Evolutionary conservation across 2,113 vertebrate genomes (phyloP).

Genomic region (Zapornia atra): DNA sequence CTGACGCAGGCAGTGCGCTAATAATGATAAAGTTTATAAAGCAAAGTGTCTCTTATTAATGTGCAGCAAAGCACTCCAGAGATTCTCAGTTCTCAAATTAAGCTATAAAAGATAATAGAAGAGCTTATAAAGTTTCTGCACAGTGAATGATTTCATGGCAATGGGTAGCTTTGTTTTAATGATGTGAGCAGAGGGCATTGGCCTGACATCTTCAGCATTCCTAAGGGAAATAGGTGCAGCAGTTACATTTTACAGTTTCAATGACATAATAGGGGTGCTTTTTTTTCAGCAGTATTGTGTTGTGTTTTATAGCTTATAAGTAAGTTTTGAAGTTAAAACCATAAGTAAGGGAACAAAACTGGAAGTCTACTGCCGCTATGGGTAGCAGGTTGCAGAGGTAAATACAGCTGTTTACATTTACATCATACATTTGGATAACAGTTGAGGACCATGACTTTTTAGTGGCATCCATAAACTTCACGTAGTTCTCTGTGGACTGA

Average conservation of each 20-base stretch:
- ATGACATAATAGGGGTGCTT: not conserved
- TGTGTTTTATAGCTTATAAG: not conserved
- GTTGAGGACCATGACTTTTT: not conserved
- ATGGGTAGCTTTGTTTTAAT: constrained; percentile 55
- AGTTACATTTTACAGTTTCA: not conserved
- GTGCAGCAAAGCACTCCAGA: constrained; percentile 21
- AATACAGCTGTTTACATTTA: not conserved
- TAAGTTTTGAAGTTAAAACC: not conserved
- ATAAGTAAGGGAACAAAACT: not conserved
- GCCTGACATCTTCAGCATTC: not conserved
- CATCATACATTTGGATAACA: not conserved
- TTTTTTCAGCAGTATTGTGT: not conserved
- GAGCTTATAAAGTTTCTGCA: constrained; percentile 33
- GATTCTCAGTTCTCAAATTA: constrained; percentile 26
- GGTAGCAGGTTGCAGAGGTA: not conserved
- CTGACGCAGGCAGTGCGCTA: not conserved
- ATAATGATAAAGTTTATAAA: constrained; percentile 44
- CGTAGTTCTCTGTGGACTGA: rapidly evolving
- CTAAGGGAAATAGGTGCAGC: not conserved
- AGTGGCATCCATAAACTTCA: not conserved
- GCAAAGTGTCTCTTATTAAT: constrained; percentile 16
- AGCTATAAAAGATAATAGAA: constrained; percentile 55
- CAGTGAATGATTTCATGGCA: constrained; percentile 39
- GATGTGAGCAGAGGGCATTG: constrained; percentile 38
- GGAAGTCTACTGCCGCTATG: not conserved